Base-by-base conservation (phyloP, 1,140 invertebrate genomes). In the Euura lappo region DNA sequence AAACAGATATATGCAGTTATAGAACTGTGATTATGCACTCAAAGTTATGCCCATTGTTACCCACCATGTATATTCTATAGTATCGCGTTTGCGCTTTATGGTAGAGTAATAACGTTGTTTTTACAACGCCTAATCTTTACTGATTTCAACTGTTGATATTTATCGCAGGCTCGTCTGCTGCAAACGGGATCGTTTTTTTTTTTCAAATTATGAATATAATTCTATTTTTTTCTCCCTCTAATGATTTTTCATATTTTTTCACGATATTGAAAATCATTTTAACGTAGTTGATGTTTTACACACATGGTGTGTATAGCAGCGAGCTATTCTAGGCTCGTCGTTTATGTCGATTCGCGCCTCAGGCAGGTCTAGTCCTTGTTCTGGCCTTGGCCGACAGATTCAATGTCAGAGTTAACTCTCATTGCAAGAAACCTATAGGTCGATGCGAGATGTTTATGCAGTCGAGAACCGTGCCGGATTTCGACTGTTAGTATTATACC, bases 341-440 rank as follows among this genome's bases (percentile, higher is more conserved):
- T 68, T 72, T 71, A 71, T 73, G 76, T 73, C 72, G 72, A 76
- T 75, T 72, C 51, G 44, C 44, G 71, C 74, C 72, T 67, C 64
- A 28, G 70, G 76, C 70, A 66, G 60, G 66, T 51, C 65, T 42
- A 70, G 43, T 69, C 71, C 71, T 70, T 72, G 46, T n/a, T 44
- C n/a, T 51, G 28, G 28, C 28, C 28, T 28, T 28, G 28, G 28
- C 28, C 28, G 28, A 28, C 28, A 28, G 28, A 28, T 28, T 28
- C 28, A 28, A 28, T 28, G 28, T 28, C 28, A 28, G 28, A 28
- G 28, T 28, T 28, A 28, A 28, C 28, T 28, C 28, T 28, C 28
- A 28, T 28, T 28, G 28, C 28, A 28, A 28, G 28, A 28, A 28
- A 28, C 28, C 28, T 28, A 28, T 28, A 28, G 28, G 28, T 28